Base-by-base conservation (phyloP, 2,888 invertebrate species). In the Eupithecia inturbata region DNA sequence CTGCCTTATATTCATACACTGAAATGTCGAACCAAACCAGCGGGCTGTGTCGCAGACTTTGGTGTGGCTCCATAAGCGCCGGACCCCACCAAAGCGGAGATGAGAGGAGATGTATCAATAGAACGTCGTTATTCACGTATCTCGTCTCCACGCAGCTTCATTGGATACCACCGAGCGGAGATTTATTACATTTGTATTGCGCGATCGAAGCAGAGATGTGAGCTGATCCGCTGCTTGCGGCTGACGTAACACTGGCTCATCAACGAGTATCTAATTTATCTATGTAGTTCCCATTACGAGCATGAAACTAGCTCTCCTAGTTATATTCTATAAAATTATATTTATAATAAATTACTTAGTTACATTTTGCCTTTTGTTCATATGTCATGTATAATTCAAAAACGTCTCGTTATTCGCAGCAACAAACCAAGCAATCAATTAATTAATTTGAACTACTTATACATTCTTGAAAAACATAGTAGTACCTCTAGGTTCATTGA, bases 301-400 rank as follows among this genome's bases (percentile, higher is more conserved):
- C 22, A 14, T 57, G 12, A 53, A 57, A 57, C 57, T 57, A 57
- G 26, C 57, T 5, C 10, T 57, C 26, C 57, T 57, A 57, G 57
- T 57, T 14, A 53, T 57, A 57, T 57, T 57, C 26, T 57, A 57
- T 1, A 57, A 57, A 57, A 53, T 53, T 10, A 53, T 53, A 53
- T 53, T 22, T 22, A 53, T 22, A 3, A 53, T 26, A 57, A 57
- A 26, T 57, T 57, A 57, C 14, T 57, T 57, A 57, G 26, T 57
- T 26, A 57, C 14, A 57, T 57, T 53, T 57, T 57, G 57, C 57
- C 57, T 12, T 57, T 57, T 57, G 57, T 57, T 57, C 57, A 57
- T 57, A 57, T 1, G 26, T 49, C 10, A 49, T 26, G 12, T 57
- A 26, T 57, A 57, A 26, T 57, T 57, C 5, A 57, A 57, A 57